phyloP scores from a whole-genome alignment of 1,140 invertebrate species.

The Procambarus clarkii region DNA sequence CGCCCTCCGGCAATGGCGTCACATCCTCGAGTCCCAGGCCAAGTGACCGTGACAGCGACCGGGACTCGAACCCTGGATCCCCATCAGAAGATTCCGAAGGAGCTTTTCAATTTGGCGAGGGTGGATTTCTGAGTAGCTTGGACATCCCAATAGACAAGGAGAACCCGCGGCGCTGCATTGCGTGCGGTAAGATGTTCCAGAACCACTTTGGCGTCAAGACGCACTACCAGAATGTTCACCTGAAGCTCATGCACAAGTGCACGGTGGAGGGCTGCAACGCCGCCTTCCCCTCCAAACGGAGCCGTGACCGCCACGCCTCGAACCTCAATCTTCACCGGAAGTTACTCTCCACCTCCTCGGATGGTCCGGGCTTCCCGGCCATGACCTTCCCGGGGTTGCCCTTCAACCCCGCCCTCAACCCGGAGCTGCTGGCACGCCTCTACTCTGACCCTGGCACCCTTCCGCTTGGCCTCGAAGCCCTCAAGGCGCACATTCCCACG shows the following conservation, averaged over 20 bases:
- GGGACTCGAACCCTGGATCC: slow-evolving; percentile 71
- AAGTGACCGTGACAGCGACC: slow-evolving; percentile 68
- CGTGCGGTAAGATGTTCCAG: slow-evolving; percentile 95
- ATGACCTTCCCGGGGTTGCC: slow-evolving; percentile 76
- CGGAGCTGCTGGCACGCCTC: slow-evolving; percentile 88
- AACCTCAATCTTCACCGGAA: slow-evolving; percentile 95
- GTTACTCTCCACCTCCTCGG: slow-evolving; percentile 84
- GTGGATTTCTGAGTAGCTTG: slow-evolving; percentile 71
- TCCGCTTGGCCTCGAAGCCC: slow-evolving; percentile 79
- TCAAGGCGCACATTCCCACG: slow-evolving; percentile 77
- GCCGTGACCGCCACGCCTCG: slow-evolving; percentile 92
- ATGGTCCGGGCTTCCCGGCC: slow-evolving; percentile 67
- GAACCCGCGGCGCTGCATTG: slow-evolving; percentile 90
- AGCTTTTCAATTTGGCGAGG: slow-evolving; percentile 68
- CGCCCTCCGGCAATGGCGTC: slow-evolving; percentile 74
- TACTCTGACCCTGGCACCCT: slow-evolving; percentile 84
- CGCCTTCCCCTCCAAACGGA: slow-evolving; percentile 95
- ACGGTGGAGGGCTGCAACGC: slow-evolving; percentile 97
- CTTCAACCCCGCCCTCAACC: slow-evolving; percentile 79
- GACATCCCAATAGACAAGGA: slow-evolving; percentile 88
- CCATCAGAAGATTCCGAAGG: slow-evolving; percentile 61
- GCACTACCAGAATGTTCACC: slow-evolving; percentile 96
- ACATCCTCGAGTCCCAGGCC: slow-evolving; percentile 72
- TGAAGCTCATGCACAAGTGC: slow-evolving; percentile 97
- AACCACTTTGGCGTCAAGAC: slow-evolving; percentile 97